A percentile compares a stretch with the other conserved stretches of the same genome.
Conservation (phyloP, 2,113 vertebrate genomes). For the Cryptotis parvus region DNA sequence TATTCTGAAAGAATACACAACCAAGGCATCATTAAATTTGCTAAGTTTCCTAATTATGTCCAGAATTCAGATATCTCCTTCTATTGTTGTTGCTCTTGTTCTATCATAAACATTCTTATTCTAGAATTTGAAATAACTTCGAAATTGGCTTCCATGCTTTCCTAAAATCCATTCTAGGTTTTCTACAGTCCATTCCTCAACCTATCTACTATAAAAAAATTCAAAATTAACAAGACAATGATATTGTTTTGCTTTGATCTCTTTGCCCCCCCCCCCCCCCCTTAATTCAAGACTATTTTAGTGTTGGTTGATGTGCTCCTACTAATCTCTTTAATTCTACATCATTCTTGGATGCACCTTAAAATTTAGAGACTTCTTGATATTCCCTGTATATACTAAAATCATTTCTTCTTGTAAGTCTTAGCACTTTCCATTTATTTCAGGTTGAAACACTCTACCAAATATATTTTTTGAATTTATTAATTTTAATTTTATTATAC, state of each 20-base stretch:
- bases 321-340: neutral
- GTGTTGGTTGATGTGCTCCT: accelerated
- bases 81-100: neutral
- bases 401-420: neutral
- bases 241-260: neutral
- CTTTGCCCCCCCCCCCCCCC: neutral
- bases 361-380: neutral
- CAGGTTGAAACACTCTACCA: neutral
- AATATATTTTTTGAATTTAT: no score
- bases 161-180: neutral
- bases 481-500: no score
- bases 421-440: neutral
- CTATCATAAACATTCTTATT: neutral
- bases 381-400: neutral
- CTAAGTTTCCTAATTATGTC: neutral
- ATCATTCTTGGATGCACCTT: neutral
- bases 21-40: neutral
- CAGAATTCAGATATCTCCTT: neutral
- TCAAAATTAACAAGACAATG: neutral
- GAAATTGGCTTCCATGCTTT: neutral
- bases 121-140: neutral
- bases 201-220: neutral
- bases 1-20: neutral
- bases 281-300: neutral
- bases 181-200: neutral